Conservation (phyloP, 1,140 invertebrate genomes). For the Chionoecetes opilio region DNA sequence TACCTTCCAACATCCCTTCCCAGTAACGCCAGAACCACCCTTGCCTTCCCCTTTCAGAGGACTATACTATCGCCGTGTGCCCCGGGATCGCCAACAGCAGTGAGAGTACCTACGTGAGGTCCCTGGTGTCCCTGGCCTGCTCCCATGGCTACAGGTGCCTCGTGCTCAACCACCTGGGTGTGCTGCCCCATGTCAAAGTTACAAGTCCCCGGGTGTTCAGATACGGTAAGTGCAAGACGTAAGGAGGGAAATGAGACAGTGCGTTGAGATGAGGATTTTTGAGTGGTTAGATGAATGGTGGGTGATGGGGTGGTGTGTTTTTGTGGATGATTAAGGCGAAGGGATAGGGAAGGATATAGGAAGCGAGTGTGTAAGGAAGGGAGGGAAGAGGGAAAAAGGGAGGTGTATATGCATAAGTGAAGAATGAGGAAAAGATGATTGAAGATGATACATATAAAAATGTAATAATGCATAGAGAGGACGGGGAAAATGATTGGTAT, state of each 20-base stretch:
- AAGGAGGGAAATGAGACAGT: no score
- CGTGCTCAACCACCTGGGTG: conserved; percentile 97
- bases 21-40: conserved; percentile 46
- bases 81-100: conserved; percentile 97
- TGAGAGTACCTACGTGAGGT: conserved; percentile 94
- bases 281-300: no score
- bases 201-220: conserved; percentile 95
- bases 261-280: no score
- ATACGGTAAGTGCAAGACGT: conserved; percentile 88
- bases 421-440: background rate
- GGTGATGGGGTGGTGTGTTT: no score
- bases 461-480: background rate
- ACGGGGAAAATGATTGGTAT: background rate
- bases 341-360: background rate
- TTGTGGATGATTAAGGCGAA: no score
- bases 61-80: conserved; percentile 94
- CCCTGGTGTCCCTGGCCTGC: conserved; percentile 94
- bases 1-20: no score
- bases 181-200: conserved; percentile 91
- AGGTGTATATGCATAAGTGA: background rate
- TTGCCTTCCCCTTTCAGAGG: conserved; percentile 87
- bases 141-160: conserved; percentile 94
- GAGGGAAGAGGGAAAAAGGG: background rate
- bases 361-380: background rate
- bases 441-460: no score